Evolutionary conservation across 2,797 vertebrate species (phyloP), one percentile per base, ranked within the genome.

Genomic region (Sphaeramia orbicularis): DNA sequence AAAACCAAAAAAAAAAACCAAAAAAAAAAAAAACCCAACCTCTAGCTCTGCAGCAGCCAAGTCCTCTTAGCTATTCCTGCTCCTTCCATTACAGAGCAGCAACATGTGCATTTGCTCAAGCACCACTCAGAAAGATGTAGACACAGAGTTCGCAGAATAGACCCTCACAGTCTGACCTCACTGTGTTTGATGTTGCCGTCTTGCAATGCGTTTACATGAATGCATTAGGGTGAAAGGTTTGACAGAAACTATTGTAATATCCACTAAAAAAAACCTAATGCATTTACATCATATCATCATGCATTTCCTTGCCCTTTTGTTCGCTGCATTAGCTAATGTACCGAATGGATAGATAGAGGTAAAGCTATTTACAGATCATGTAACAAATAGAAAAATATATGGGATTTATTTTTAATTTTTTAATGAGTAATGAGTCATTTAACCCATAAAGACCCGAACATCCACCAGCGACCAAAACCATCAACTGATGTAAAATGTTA

Each of bases 31-130:
- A n/a, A n/a, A n/a, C n/a, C n/a, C n/a, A n/a, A n/a, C n/a, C 18
- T 32, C 8, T 4, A 4, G 42, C 38, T 43, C 30, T 32, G 27
- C 32, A 24, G 7, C 5, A 11, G 10, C 10, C 40, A 41, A 49
- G 58, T 15, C 21, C 53, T 76, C 43, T 61, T 6, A 63, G 74
- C 59, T 76, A 65, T 84, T 88, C 71, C 58, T 63, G 83, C 54
- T 62, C 42, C 61, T 41, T 86, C 81, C 86, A 83, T 87, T 84
- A 80, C 59, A 45, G 65, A 57, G 47, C 41, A 68, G 67, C 50
- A 65, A 50, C 68, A 51, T 0, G 57, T 80, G 68, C 62, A 70
- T 66, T 74, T 76, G 61, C 64, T 58, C 73, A 78, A 63, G 70
- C 48, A 65, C 73, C 51, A 3, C 52, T 55, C 63, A 12, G 38